Base-by-base conservation (phyloP, 2,888 invertebrate species). In the Teleiodes luculella region DNA sequence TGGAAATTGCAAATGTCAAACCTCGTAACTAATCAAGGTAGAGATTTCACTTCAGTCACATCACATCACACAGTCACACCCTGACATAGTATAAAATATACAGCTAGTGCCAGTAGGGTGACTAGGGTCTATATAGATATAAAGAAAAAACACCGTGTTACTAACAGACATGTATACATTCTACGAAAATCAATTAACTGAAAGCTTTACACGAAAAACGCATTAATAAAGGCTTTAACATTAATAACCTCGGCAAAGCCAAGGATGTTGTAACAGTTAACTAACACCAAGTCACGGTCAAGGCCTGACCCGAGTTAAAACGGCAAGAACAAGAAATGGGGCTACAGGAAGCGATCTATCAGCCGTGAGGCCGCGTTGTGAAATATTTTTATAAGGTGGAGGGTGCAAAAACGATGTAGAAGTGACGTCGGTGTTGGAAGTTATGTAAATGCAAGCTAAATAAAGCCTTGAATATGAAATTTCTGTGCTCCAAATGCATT, bases 251-350 rank as follows among this genome's bases (percentile, higher is more conserved):
- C 35, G 35, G 10, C 18, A 47, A 33, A 24, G 35, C 20, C 48
- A 48, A 48, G 48, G 18, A n/a, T 35, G 6, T 43, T 43, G 14
- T 6, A 33, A 41, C 41, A 41, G 6, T 8, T 37, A 14, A 14
- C n/a, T n/a, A 37, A 46, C 18, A 45, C 20, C 30, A 7, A 13
- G 28, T 20, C 43, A 46, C 31, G 48, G 48, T 35, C 48, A 48
- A 48, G 48, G 48, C n/a, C 35, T 16, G 46, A 31, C 43, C 43
- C 43, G 11, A 46, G 46, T 46, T 46, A 10, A 46, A 46, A 24
- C 45, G 45, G 31, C 31, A 46, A 46, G 46, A 46, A 46, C 30
- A 30, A 31, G 46, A 16, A 46, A 46, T 46, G 46, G 46, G 46
- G 46, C 5, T 46, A 46, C 46, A 16, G 46, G 46, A 46, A 46